Evolutionary conservation across 2,888 invertebrate species (phyloP), one percentile per base, ranked within the genome.

Genomic region (Epistrophe grossulariae): DNA sequence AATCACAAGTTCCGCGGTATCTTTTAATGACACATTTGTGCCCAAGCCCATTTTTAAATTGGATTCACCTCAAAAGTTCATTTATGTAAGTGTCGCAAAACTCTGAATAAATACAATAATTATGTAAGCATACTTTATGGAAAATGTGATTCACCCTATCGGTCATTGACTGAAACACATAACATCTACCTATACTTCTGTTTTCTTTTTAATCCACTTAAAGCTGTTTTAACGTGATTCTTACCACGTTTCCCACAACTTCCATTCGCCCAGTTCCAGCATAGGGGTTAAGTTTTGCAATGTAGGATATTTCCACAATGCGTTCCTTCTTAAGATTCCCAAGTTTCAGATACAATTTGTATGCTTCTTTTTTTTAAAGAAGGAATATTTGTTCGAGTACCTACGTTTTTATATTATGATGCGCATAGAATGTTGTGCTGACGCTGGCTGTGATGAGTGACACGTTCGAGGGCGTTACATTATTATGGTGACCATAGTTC

Each of bases 131-230:
- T 15, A 24, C 1, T 52, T 19, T 50, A 28, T 19, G 17, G 31
- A 19, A 73, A 66, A 59, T 59, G 40, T 5, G 4, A 60, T 43
- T 31, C 64, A 57, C 66, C 64, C 11, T 66, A 60, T 80, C 73
- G 79, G 80, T 52, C 73, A 80, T 40, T 68, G 73, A 66, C 79
- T 50, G 43, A 13, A 6, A 52, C 8, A 60, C 40, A 60, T 17
- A 50, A 24, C 48, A 57, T 24, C 24, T 3, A 24, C 24, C 24
- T 38, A 72, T 57, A 52, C 43, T n/a, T 17, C 43, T 31, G 28
- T 71, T 55, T 72, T 79, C 45, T 62, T 72, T 79, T 64, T 48
- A 73, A 73, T 74, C 74, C 68, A 74, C 80, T 80, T 80, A 68
- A 35, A 68, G 70, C 68, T 24, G 40, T 59, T 52, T 35, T 43